These are phyloP conservation scores for Salmo trutta DNA, from an alignment of 2,797 vertebrate genomes.

Conservation along the genomic window DNA sequence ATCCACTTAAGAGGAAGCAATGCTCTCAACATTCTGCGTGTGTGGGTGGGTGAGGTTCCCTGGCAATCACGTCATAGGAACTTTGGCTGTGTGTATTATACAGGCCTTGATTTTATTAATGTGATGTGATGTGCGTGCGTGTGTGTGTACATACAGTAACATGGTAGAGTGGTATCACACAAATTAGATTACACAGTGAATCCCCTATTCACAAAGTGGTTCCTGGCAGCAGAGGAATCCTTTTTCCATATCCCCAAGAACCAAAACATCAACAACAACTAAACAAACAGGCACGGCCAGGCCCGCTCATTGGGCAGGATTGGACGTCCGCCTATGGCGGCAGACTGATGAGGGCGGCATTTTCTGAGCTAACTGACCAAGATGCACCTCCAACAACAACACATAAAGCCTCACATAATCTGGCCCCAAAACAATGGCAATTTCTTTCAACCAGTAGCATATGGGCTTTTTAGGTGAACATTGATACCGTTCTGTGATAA, in stretches of 20 bases:
- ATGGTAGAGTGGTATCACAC: constrained; percentile 38
- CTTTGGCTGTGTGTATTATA: constrained; percentile 31
- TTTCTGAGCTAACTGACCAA: too few relatives aligned
- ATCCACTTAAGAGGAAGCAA: constrained; percentile 63
- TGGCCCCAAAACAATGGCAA: too few relatives aligned
- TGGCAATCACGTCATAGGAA: background rate
- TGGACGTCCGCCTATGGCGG: too few relatives aligned
- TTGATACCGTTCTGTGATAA: too few relatives aligned
- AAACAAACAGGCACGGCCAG: too few relatives aligned
- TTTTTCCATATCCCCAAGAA: constrained; percentile 37
- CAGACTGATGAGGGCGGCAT: too few relatives aligned
- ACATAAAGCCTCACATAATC: too few relatives aligned
- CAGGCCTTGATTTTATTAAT: constrained; percentile 8
- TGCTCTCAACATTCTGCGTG: constrained; percentile 47
- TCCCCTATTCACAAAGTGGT: constrained; percentile 53
- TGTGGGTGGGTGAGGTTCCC: constrained; percentile 31
- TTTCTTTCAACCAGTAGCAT: too few relatives aligned
- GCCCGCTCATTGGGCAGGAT: too few relatives aligned
- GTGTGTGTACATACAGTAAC: constrained; percentile 42
- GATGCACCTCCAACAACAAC: too few relatives aligned
- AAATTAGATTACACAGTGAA: constrained; percentile 66
- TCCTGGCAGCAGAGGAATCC: constrained; percentile 64
- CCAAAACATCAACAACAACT: constrained; percentile 29
- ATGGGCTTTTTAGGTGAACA: too few relatives aligned
- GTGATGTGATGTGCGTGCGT: constrained; percentile 25